Base-by-base conservation (phyloP, 1,140 invertebrate genomes). In the Drosophila athabasca region DNA sequence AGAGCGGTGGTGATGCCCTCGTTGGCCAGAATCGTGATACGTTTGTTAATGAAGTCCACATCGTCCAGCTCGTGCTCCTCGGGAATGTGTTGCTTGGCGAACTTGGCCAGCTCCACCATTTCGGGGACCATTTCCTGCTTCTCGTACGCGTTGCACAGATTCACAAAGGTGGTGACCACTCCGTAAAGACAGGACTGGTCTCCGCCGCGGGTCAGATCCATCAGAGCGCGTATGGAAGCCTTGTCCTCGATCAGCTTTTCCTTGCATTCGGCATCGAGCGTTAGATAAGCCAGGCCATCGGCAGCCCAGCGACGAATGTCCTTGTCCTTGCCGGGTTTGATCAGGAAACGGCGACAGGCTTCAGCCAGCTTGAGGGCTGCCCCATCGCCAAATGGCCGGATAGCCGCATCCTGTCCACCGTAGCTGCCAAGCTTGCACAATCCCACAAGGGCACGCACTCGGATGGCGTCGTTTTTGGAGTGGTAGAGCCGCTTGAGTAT, bases 41-140 rank as follows among this genome's bases (percentile, higher is more conserved):
- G 93, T 88, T 97, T 97, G 41, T 95, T 95, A 0, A 99, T 94
- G 92, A 97, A 99, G 92, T 99, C 98, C 15, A 95, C 94, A 90
- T 98, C 97, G 92, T 99, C 99, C 6, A 98, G 91, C 90, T 97
- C 96, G 93, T 99, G 98, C 81, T 99, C 97, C 92, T 99, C 97
- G 5, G 99, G 99, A 76, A 99, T 96, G 92, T 99, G 99, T 91
- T 99, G 98, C 92, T 99, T 99, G 1, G 99, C 97, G 93, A 99
- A 99, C 92, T 99, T 99, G 0, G 99, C 99, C 57, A 99, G 92
- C 92, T 99, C 98, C 5, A 99, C 79, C 96, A 99, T 96, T 93
- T 99, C 99, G 5, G 98, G 98, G 76, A 98, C 94, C 0, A 99
- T 92, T 92, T 99, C 98, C 92, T 99, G 97, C 92, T 99, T 99